A percentile compares a stretch with the other conserved stretches of the same genome.
These are phyloP conservation scores for Lingula anatina DNA, from an alignment of 2,888 invertebrate species.

Conservation along the genomic window DNA sequence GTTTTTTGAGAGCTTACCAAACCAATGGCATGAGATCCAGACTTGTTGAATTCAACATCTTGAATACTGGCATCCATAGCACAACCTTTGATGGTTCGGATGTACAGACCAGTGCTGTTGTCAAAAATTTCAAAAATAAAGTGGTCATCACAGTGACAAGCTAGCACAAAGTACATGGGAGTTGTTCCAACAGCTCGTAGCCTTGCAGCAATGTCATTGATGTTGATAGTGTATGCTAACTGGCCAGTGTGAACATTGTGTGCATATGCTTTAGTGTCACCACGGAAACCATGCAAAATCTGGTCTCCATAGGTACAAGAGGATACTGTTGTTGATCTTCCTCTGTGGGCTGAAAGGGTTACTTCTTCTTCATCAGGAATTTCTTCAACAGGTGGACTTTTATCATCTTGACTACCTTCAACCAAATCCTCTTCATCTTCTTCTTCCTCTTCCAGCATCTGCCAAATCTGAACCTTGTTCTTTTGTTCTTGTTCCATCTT, in stretches of 20 bases:
- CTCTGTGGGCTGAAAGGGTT: slow-evolving; percentile 37
- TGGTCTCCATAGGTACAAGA: slow-evolving; percentile 26
- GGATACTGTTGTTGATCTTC: slow-evolving; percentile 31
- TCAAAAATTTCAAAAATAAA: slow-evolving; percentile 46
- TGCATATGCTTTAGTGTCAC: slow-evolving; percentile 31
- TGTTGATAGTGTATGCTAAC: slow-evolving; percentile 30
- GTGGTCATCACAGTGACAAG: slow-evolving; percentile 36
- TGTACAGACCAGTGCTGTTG: slow-evolving; percentile 28
- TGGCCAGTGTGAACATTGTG: slow-evolving; percentile 39
- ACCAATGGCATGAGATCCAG: slow-evolving; percentile 43
- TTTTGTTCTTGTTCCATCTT: too few species aligned
- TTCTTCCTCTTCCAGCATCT: too few species aligned
- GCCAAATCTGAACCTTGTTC: too few species aligned
- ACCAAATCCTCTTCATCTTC: too few species aligned
- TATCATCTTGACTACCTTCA: too few species aligned
- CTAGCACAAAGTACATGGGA: slow-evolving; percentile 41
- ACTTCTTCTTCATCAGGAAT: too few species aligned
- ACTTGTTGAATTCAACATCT: slow-evolving; percentile 33
- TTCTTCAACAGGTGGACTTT: too few species aligned
- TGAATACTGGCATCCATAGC: slow-evolving; percentile 30
- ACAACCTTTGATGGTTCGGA: slow-evolving; percentile 41
- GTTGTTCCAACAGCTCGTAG: slow-evolving; percentile 38
- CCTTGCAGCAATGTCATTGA: slow-evolving; percentile 30
- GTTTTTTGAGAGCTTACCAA: slow-evolving; percentile 31
- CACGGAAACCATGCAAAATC: slow-evolving; percentile 38